Percentiles rank a stretch among this genome's conserved stretches.
These are phyloP conservation scores for Regulus satrapa DNA, from an alignment of 2,113 vertebrate genomes.

Conservation along the genomic window DNA sequence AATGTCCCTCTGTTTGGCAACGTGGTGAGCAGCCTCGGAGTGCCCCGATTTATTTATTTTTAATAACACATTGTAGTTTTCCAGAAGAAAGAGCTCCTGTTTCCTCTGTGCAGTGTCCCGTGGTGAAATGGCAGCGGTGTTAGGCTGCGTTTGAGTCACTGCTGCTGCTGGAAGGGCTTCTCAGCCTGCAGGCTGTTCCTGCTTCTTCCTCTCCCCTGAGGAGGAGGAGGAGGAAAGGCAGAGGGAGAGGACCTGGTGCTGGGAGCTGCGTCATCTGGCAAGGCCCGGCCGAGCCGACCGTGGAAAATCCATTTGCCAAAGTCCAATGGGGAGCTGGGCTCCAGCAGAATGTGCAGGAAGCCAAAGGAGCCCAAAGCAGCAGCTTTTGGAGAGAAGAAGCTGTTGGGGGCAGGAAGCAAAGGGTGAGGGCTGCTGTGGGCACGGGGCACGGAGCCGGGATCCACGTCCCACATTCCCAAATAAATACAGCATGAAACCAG, in stretches of 20 bases:
- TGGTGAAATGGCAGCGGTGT: neutral
- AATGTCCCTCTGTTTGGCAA: neutral
- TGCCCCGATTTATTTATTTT: neutral
- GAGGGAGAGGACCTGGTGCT: neutral
- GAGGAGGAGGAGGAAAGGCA: neutral
- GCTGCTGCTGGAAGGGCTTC: neutral
- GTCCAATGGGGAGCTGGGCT: neutral
- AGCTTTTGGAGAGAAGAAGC: neutral
- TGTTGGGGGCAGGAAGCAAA: neutral
- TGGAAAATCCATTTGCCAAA: slow-evolving; percentile 8
- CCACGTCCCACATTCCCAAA: fast-evolving
- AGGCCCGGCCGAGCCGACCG: fast-evolving
- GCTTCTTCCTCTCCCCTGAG: neutral
- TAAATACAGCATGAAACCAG: fast-evolving
- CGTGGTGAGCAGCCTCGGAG: fast-evolving
- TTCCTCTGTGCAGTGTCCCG: neutral
- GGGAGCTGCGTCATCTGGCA: neutral
- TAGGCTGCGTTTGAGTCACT: neutral
- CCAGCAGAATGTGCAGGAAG: neutral
- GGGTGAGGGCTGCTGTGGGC: neutral
- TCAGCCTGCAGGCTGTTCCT: neutral
- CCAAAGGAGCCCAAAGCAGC: neutral
- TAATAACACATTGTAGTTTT: neutral
- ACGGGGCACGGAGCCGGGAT: fast-evolving
- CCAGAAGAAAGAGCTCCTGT: neutral